phyloP scores from a whole-genome alignment of 2,888 invertebrate species.

The Morpho helenor region DNA sequence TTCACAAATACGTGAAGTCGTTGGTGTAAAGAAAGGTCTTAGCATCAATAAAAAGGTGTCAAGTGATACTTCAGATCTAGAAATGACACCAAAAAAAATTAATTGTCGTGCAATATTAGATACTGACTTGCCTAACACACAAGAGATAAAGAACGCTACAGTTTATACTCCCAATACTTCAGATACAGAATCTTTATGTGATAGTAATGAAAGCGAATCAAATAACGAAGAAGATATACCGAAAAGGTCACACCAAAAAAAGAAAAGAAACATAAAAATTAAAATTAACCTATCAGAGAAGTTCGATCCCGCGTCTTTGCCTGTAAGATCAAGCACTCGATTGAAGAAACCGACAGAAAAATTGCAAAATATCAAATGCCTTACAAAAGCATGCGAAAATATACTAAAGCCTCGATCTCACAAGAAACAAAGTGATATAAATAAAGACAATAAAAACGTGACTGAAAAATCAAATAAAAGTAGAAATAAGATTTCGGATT shows the following conservation, averaged over 20 bases:
- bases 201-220: slow-evolving; percentile 39
- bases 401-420: slow-evolving; percentile 44
- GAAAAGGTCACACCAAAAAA: slow-evolving; percentile 44
- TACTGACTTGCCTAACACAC: slow-evolving; percentile 58
- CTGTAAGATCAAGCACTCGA: slow-evolving; percentile 54
- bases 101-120: slow-evolving; percentile 43
- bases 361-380: slow-evolving; percentile 29
- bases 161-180: slow-evolving; percentile 50
- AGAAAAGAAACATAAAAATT: slow-evolving; percentile 29
- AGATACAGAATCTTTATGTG: slow-evolving; percentile 25
- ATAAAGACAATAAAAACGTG: slow-evolving; percentile 5
- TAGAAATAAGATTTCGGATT: background rate
- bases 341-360: slow-evolving; percentile 57
- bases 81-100: slow-evolving; percentile 53
- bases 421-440: slow-evolving; percentile 34
- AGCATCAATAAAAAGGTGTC: slow-evolving; percentile 34
- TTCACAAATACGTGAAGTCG: slow-evolving; percentile 39
- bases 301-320: slow-evolving; percentile 47
- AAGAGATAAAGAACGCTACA: slow-evolving; percentile 58
- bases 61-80: slow-evolving; percentile 53
- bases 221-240: slow-evolving; percentile 43
- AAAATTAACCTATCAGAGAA: slow-evolving; percentile 52
- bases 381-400: slow-evolving; percentile 22
- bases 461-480: slow-evolving; percentile 15
- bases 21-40: slow-evolving; percentile 34